Base-by-base conservation (phyloP, 2,888 invertebrate species). In the Dyspetes luteomarginatus region DNA sequence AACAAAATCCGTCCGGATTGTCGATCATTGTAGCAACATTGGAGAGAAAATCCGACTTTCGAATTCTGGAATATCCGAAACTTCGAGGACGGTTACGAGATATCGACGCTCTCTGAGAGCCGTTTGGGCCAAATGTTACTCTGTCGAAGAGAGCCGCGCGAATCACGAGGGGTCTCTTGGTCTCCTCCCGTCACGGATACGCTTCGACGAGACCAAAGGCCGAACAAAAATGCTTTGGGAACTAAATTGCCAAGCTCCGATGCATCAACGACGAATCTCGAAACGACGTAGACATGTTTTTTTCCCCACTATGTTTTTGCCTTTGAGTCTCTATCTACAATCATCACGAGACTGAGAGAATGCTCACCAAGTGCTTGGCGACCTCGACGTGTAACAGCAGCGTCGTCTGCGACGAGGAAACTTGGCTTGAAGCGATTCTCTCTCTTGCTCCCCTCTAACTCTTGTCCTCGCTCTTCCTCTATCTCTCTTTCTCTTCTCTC, bases 401-500 rank as follows among this genome's bases (percentile, higher is more conserved):
- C 52, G 3, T 52, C 52, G 19, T 52, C 52, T 19, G 19, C 52
- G 9, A 19, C 52, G 52, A 19, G 19, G 52, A 52, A 52, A 24
- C 52, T 24, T 24, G 24, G 52, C 24, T 24, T 30, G 41, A 12
- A 64, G 22, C 56, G 56, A 28, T n/a, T 74, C 55, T 68, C 64
- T 69, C 73, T 56, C 67, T 69, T 77, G 17, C 45, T 65, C 77
- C 36, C 30, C 58, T 43, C 73, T 48, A 24, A 24, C 58, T 71
- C 62, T 65, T 24, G 28, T 45, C 64, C 19, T 74, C 55, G 48
- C 30, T 72, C 72, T 64, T 28, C 41, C 65, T 55, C 62, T 78
- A 65, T 68, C 64, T 69, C 73, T 56, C 67, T 69, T 77, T 19
- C 45, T 65, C 77, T 28, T 45, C 58, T 43, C 73, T 48, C 36